phyloP scores from a whole-genome alignment of 2,113 vertebrate genomes.

The Eublepharis macularius region DNA sequence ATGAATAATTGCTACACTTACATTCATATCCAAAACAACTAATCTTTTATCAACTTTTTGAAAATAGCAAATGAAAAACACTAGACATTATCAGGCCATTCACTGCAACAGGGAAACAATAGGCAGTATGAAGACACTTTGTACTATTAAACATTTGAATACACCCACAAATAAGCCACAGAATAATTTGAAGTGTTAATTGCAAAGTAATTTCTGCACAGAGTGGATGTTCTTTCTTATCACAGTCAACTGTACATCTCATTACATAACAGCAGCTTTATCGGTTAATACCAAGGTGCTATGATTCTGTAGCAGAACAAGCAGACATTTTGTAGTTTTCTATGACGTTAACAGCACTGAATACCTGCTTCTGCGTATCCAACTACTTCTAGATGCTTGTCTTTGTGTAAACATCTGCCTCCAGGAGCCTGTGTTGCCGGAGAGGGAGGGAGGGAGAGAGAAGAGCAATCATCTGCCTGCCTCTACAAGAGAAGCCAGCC shows the following conservation, averaged over 20 bases:
- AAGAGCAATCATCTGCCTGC: too few species aligned
- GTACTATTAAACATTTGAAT: background rate
- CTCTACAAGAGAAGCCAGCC: too few species aligned
- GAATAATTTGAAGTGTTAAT: background rate
- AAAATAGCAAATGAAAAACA: background rate
- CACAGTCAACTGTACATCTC: background rate
- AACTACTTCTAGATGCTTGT: background rate
- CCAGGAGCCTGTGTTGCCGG: too few species aligned
- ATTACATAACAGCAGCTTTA: background rate
- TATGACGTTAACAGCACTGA: background rate
- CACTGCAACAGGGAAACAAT: background rate
- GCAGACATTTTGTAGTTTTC: background rate
- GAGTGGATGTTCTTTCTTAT: background rate
- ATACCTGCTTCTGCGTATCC: background rate
- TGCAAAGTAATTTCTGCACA: background rate
- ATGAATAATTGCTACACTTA: background rate
- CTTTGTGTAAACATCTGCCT: background rate
- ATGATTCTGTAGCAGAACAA: background rate
- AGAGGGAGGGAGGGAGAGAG: too few species aligned
- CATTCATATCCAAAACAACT: background rate
- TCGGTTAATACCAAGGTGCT: background rate
- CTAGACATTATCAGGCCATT: too few species aligned
- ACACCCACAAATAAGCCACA: background rate
- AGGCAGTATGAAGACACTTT: background rate
- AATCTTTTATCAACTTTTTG: background rate